phyloP scores from a whole-genome alignment of 2,797 vertebrate genomes.

The Gambelia wislizenii region DNA sequence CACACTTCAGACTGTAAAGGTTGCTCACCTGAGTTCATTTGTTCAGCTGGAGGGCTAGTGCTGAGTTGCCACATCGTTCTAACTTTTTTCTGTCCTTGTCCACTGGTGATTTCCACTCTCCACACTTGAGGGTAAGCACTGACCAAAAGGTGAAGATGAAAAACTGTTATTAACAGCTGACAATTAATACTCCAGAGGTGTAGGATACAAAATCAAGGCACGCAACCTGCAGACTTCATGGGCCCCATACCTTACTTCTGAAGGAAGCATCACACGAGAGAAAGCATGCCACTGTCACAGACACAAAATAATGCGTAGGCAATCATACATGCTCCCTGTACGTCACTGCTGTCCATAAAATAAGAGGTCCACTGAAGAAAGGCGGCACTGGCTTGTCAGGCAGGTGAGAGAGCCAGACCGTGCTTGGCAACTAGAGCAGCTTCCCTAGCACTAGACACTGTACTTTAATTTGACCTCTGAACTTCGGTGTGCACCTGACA shows the following conservation, averaged over 20 bases:
- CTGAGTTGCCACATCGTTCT: slow-evolving; percentile 89
- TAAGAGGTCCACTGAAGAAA: background rate
- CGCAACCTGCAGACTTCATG: no score
- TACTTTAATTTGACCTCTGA: background rate
- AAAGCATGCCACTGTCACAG: background rate
- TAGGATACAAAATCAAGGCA: background rate
- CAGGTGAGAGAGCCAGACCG: no score
- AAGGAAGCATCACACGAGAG: background rate
- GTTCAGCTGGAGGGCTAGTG: slow-evolving; percentile 84
- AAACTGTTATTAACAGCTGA: background rate
- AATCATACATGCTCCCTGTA: background rate
- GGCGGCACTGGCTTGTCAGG: no score
- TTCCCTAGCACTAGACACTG: background rate
- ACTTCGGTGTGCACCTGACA: background rate
- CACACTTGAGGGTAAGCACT: slow-evolving; percentile 89
- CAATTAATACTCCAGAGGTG: background rate
- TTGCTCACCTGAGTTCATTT: slow-evolving; percentile 78
- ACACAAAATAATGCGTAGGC: no score
- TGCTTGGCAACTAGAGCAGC: no score
- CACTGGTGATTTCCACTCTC: slow-evolving; percentile 89
- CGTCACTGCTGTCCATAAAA: background rate
- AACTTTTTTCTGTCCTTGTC: slow-evolving; percentile 85
- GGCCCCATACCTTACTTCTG: no score
- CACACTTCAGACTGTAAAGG: background rate
- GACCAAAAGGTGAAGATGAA: slow-evolving; percentile 36